Conservation (phyloP, 2,888 invertebrate genomes). For the Calephelis perditalis region DNA sequence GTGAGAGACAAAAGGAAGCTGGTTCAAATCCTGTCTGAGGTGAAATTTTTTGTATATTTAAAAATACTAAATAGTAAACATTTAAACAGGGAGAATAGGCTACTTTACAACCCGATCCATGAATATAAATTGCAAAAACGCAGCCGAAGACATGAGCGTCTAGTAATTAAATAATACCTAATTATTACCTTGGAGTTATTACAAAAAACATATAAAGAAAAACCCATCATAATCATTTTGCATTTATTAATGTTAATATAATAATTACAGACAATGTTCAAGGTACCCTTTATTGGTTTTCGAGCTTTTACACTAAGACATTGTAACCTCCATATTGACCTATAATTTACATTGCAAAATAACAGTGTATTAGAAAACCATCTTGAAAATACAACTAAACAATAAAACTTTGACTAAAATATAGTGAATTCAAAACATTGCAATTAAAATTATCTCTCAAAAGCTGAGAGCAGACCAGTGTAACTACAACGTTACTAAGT, state of each 20-base stretch:
- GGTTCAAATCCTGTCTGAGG: no score
- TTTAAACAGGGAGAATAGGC: no score
- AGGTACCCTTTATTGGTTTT: constrained; percentile 77
- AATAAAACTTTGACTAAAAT: constrained; percentile 72
- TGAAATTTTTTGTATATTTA: no score
- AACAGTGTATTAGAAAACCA: constrained; percentile 67
- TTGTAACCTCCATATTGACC: constrained; percentile 65
- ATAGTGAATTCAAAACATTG: constrained; percentile 67
- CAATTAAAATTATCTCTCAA: constrained; percentile 61
- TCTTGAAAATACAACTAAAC: constrained; percentile 60
- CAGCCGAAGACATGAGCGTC: no score
- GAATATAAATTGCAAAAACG: no score
- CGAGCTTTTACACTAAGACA: constrained; percentile 75
- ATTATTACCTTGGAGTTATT: no score
- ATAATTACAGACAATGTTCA: constrained; percentile 75
- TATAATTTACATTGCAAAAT: constrained; percentile 72
- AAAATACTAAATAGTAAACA: no score
- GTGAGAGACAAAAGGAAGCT: no score
- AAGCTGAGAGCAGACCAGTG: constrained; percentile 19
- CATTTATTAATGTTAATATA: constrained; percentile 79
- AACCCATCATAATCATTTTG: constrained; percentile 43
- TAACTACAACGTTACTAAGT: not conserved
- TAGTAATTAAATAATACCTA: no score
- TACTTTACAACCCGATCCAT: no score
- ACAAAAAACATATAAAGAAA: constrained; percentile 28